These are phyloP conservation scores for Tachysurus fulvidraco DNA, from an alignment of 2,113 vertebrate genomes.

Conservation along the genomic window DNA sequence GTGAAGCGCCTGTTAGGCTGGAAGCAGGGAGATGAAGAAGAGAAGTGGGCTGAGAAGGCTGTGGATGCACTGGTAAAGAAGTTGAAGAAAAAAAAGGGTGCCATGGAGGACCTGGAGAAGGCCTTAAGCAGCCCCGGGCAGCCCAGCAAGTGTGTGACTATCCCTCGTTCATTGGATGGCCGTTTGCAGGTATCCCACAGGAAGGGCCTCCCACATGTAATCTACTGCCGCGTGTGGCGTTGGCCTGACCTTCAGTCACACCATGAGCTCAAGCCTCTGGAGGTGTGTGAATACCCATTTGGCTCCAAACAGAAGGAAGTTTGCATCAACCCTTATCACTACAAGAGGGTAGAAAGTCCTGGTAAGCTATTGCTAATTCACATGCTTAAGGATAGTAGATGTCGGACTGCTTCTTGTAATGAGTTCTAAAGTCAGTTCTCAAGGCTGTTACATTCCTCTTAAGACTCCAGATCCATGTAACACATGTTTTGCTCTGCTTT, in stretches of 20 bases:
- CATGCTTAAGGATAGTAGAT: neutral
- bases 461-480: slow-evolving; percentile 29
- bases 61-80: slow-evolving; percentile 98
- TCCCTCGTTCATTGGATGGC: slow-evolving; percentile 93
- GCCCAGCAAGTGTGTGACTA: slow-evolving; percentile 97
- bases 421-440: neutral
- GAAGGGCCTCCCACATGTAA: slow-evolving; percentile 96
- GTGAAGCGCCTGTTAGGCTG: slow-evolving; percentile 97
- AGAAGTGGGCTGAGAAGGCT: slow-evolving; percentile 99
- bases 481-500: slow-evolving; percentile 32
- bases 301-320: slow-evolving; percentile 99
- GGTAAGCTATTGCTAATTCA: slow-evolving; percentile 68
- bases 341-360: slow-evolving; percentile 97
- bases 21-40: slow-evolving; percentile 99
- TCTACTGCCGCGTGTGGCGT: slow-evolving; percentile 98
- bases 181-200: slow-evolving; percentile 96
- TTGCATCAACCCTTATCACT: slow-evolving; percentile 99
- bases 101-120: slow-evolving; percentile 99
- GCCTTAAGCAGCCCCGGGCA: slow-evolving; percentile 96
- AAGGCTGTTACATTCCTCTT: slow-evolving; percentile 15
- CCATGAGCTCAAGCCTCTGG: slow-evolving; percentile 96
- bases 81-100: slow-evolving; percentile 98
- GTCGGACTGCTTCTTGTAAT: neutral
- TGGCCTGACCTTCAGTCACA: slow-evolving; percentile 99
- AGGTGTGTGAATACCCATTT: slow-evolving; percentile 98